phyloP scores from a whole-genome alignment of 2,888 invertebrate genomes.

The Xestia ashworthii region DNA sequence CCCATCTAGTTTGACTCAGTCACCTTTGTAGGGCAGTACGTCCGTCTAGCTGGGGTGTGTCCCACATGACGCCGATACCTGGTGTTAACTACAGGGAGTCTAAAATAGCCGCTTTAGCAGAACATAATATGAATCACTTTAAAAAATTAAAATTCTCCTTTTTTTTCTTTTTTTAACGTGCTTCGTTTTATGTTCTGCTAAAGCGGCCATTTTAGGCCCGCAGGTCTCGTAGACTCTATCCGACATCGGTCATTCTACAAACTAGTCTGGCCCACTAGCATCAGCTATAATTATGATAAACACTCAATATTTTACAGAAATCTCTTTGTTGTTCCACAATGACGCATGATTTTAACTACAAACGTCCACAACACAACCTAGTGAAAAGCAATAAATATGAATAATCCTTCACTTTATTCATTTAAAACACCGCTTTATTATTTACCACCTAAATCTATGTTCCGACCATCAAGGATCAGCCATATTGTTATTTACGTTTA shows the following conservation, averaged over 20 bases:
- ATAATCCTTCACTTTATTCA: constrained; percentile 21
- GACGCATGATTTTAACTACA: background rate
- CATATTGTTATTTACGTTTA: constrained; percentile 50
- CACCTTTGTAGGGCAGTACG: background rate
- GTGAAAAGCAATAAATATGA: constrained; percentile 14
- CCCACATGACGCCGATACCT: background rate
- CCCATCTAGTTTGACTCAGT: background rate
- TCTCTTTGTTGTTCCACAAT: background rate
- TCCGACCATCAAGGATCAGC: constrained; percentile 18
- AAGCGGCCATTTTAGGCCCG: no score
- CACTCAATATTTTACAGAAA: background rate
- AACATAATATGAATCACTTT: no score
- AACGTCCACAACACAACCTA: background rate
- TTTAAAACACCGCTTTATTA: constrained; percentile 16
- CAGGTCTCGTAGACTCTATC: background rate
- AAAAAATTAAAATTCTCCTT: no score
- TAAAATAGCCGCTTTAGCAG: no score
- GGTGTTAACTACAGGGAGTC: background rate
- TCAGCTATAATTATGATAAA: no score
- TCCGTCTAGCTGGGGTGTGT: background rate
- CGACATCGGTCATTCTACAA: background rate
- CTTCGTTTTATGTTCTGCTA: no score
- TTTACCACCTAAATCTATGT: constrained; percentile 9
- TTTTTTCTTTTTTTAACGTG: no score
- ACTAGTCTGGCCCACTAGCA: background rate